phyloP scores from a whole-genome alignment of 2,113 vertebrate genomes.

The Tringa solitaria region DNA sequence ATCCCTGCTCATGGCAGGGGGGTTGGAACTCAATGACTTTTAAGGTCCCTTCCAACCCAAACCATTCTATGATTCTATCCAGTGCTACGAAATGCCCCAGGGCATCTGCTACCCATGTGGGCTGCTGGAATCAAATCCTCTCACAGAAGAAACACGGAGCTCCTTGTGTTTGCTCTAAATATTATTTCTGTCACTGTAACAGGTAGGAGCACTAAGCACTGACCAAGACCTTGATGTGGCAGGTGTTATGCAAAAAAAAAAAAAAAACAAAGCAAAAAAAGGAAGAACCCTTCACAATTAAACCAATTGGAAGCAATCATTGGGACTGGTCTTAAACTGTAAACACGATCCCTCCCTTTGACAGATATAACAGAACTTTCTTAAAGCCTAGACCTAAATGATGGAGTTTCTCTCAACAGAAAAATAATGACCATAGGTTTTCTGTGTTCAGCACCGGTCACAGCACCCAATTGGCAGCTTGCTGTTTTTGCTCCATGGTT shows the following conservation, averaged over 20 bases:
- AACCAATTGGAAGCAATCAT: neutral
- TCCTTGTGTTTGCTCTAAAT: neutral
- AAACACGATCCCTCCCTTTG: neutral
- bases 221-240: neutral
- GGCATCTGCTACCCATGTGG: neutral
- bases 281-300: neutral
- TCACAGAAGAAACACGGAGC: neutral
- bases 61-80: neutral
- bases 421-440: neutral
- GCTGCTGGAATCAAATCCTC: neutral
- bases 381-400: neutral
- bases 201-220: neutral
- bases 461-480: neutral
- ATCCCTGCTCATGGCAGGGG: neutral
- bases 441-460: neutral
- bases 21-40: neutral
- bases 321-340: neutral
- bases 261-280: neutral
- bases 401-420: neutral
- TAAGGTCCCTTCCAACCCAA: neutral
- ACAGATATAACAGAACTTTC: neutral
- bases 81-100: neutral
- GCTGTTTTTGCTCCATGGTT: neutral
- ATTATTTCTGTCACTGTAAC: neutral
- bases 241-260: neutral